Evolutionary conservation across 2,888 invertebrate species (phyloP), one percentile per base, ranked within the genome.

Genomic region (Therioaphis trifolii): DNA sequence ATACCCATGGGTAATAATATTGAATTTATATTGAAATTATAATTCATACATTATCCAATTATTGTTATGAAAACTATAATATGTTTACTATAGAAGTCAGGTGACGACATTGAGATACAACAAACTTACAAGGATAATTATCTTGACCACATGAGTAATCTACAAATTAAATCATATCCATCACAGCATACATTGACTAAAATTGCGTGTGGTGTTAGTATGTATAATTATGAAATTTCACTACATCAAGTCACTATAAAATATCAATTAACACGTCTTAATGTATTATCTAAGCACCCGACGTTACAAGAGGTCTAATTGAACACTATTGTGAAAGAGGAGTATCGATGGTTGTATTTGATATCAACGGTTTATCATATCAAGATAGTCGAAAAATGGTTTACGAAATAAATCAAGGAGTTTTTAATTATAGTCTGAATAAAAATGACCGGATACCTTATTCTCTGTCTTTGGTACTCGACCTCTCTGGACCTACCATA

Each of bases 171-270:
- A 27, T 86, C 86, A 4, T 89, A 90, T 0, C 88, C 89, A 58
- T 88, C 91, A 0, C 89, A 89, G 0, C 89, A 89, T 84, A 90
- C 90, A 86, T 88, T 92, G 4, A 92, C 92, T 0, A 90, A 90
- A 85, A 90, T 93, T 76, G 89, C 91, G 78, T 91, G 91, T 61
- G 89, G 90, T 0, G 89, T 92, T 86, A 91, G 92, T 91, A 89
- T 86, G 82, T 85, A 61, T 61, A 12, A 7, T 27, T 2, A 18
- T 71, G 0, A 27, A 27, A 27, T 21, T 9, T 14, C 49, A 18
- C n/a, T n/a, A n/a, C n/a, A 46, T 5, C 15, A 18, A 14, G 4
- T 5, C 18, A 0, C 0, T 52, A 7, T 52, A 18, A 7, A n/a
- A 18, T 52, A 52, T 1, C 7, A 4, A 4, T 52, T 52, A 9